Base-by-base conservation (phyloP, 2,797 vertebrate species). In the Cuniculus paca region DNA sequence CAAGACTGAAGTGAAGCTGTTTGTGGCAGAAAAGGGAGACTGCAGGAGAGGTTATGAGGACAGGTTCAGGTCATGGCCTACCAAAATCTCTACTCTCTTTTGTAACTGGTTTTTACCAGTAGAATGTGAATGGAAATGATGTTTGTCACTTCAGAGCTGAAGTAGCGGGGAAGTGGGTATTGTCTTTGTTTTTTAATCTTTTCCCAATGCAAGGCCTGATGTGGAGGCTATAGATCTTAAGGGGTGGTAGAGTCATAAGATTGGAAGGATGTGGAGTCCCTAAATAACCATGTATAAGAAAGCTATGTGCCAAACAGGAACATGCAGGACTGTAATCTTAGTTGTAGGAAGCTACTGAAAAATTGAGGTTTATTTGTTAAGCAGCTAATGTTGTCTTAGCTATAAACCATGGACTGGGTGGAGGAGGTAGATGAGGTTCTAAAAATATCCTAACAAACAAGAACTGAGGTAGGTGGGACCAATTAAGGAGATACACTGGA, bases 241-340 rank as follows among this genome's bases (percentile, higher is more conserved):
- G 13, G 39, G 2, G 7, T 86, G 36, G 11, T 61, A 90, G 79
- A 88, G 11, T 54, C 63, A 28, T 77, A 48, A 87, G 6, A 24
- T 61, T 83, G 31, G 54, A 88, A 91, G n/a, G 52, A 63, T 91
- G 20, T 89, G 68, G n/a, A 70, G 39, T 70, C 50, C 45, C 50
- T 94, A 75, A 92, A 65, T 94, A 63, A 94, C 70, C 14, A 34
- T 16, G 34, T 92, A 6, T 82, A 91, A 90, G 26, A 81, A 80
- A 86, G 56, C n/a, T 83, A 34, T 80, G 10, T 11, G n/a, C 45
- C 56, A 75, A 94, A 90, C 22, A 93, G 83, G 36, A 74, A 39
- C 60, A 78, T 1, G 31, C 56, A 13, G 16, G 48, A 52, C 19
- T 95, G 10, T 94, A 80, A 54, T 63, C 88, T 94, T 83, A 87